These are phyloP conservation scores for Aphidius ervi DNA, from an alignment of 1,140 invertebrate species.

Conservation along the genomic window DNA sequence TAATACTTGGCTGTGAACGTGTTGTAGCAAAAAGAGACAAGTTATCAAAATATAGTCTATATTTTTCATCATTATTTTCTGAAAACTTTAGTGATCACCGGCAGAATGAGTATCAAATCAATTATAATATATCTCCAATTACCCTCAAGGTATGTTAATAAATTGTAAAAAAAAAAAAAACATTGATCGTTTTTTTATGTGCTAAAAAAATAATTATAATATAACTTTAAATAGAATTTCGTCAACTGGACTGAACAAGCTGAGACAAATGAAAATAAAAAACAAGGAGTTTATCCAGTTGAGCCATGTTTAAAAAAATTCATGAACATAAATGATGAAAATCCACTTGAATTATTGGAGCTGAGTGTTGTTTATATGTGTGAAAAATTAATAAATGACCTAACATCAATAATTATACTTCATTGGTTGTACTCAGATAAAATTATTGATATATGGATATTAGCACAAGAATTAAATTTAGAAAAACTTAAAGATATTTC, in stretches of 20 bases:
- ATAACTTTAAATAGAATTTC: slow-evolving; percentile 26
- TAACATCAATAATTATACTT: slow-evolving; percentile 26
- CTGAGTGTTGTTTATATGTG: slow-evolving; percentile 30
- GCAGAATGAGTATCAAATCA: slow-evolving; percentile 27
- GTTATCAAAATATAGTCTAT: slow-evolving; percentile 26
- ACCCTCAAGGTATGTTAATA: slow-evolving; percentile 30
- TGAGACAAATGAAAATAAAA: background rate
- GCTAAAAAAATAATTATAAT: no score
- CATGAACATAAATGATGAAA: slow-evolving; percentile 10
- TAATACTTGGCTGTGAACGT: slow-evolving; percentile 20
- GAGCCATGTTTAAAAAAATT: slow-evolving; percentile 27
- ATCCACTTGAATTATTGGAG: slow-evolving; percentile 29
- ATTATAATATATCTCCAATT: slow-evolving; percentile 26
- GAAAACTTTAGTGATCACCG: slow-evolving; percentile 27
- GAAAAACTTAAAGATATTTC: slow-evolving; percentile 26
- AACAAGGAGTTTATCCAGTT: slow-evolving; percentile 14
- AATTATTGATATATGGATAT: slow-evolving; percentile 31
- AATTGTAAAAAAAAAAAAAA: slow-evolving; percentile 11
- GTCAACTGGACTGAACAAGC: slow-evolving; percentile 28
- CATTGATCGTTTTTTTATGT: slow-evolving; percentile 10
- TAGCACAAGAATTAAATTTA: slow-evolving; percentile 29
- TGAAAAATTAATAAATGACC: slow-evolving; percentile 27
- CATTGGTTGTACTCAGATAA: slow-evolving; percentile 24
- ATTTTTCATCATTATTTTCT: slow-evolving; percentile 32
- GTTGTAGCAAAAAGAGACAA: slow-evolving; percentile 25